Conservation (phyloP, 1,140 invertebrate species). For the Lepidostoma basale region DNA sequence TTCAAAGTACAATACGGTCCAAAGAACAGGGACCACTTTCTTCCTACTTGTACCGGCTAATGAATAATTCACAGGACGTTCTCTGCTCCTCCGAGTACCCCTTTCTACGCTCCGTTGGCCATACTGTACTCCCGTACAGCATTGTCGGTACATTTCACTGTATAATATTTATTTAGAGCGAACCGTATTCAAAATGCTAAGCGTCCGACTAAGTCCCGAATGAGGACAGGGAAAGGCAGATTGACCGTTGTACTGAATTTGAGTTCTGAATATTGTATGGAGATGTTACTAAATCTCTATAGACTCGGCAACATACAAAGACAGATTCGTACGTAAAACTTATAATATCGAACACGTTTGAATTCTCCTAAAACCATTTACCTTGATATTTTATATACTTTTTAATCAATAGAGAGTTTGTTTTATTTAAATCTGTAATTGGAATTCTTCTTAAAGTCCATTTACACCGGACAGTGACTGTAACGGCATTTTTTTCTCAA, state of each 20-base stretch:
- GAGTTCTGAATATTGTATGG: not conserved
- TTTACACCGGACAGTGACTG: too few species aligned
- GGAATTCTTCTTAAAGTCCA: too few species aligned
- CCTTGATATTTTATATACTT: too few species aligned
- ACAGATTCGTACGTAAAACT: too few species aligned
- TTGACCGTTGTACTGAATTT: not conserved
- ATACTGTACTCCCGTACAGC: constrained; percentile 22
- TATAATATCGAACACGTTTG: too few species aligned
- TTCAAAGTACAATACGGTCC: not conserved
- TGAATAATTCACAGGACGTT: constrained; percentile 22
- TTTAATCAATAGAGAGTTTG: too few species aligned
- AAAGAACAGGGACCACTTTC: constrained; percentile 9
- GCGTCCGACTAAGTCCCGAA: not conserved
- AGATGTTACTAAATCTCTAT: too few species aligned
- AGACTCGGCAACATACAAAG: too few species aligned
- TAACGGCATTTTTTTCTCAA: too few species aligned
- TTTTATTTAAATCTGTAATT: too few species aligned
- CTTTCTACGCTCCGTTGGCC: constrained; percentile 37
- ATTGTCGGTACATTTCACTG: constrained; percentile 41
- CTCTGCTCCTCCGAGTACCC: constrained; percentile 2
- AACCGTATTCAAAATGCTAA: constrained; percentile 33
- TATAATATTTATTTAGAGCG: constrained; percentile 38
- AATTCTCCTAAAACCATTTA: too few species aligned
- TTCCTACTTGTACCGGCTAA: constrained; percentile 18
- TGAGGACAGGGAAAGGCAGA: not conserved